A percentile compares a stretch with the other conserved stretches of the same genome.
These are phyloP conservation scores for Bactericera cockerelli DNA, from an alignment of 1,140 invertebrate species.

Conservation along the genomic window DNA sequence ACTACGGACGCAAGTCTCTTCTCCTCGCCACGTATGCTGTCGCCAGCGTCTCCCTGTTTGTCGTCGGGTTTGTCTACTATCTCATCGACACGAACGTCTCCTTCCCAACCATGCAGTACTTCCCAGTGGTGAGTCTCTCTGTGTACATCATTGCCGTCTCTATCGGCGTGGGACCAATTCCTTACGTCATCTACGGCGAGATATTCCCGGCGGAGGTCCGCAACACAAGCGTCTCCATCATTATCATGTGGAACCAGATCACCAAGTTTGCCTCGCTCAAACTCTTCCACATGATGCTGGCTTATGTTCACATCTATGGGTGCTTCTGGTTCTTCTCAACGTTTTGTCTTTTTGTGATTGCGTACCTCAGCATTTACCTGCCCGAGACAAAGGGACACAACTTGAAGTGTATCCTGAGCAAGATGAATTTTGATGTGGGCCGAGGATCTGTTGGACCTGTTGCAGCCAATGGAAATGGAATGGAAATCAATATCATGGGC, in stretches of 20 bases:
- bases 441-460: too few relatives aligned
- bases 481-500: too few relatives aligned
- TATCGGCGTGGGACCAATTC: slow-evolving; percentile 13
- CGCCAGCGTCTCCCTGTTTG: neutral
- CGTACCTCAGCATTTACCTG: slow-evolving; percentile 10
- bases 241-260: neutral
- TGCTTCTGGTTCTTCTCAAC: slow-evolving; percentile 15
- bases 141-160: slow-evolving; percentile 6
- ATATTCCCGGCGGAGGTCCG: slow-evolving; percentile 15
- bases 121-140: slow-evolving; percentile 14
- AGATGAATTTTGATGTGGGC: neutral
- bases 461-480: too few relatives aligned
- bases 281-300: slow-evolving; percentile 12
- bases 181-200: slow-evolving; percentile 15
- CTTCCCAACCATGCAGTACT: neutral
- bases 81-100: neutral
- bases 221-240: slow-evolving; percentile 9
- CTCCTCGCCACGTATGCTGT: neutral
- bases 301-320: slow-evolving; percentile 11
- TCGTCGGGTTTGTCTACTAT: neutral
- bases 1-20: neutral
- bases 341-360: slow-evolving; percentile 12
- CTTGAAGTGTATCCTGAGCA: slow-evolving; percentile 14
- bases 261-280: slow-evolving; percentile 15
- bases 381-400: slow-evolving; percentile 17